A percentile compares a stretch with the other conserved stretches of the same genome.
Conservation (phyloP, 1,140 invertebrate genomes). For the Habropoda laboriosa region DNA sequence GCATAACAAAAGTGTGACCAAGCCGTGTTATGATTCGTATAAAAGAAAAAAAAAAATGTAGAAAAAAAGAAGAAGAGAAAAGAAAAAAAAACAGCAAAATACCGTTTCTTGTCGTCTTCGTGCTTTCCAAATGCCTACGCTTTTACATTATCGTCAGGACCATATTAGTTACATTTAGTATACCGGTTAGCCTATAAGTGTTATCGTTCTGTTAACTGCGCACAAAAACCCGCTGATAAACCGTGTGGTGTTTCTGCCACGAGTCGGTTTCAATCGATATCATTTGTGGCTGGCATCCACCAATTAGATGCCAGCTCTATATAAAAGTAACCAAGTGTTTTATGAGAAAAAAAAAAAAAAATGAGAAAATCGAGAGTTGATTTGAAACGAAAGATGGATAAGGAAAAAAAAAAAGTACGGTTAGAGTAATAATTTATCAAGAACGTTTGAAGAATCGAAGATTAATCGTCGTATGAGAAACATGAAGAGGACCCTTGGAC, state of each 20-base stretch:
- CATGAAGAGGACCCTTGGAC: slow-evolving; percentile 47
- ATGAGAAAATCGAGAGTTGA: neutral
- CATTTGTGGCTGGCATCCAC: slow-evolving; percentile 1
- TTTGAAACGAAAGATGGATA: slow-evolving; percentile 4
- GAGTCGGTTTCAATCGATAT: slow-evolving; percentile 18
- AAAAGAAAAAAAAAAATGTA: slow-evolving; percentile 4
- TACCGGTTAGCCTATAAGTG: slow-evolving; percentile 58
- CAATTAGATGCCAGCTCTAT: neutral
- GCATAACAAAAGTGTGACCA: slow-evolving; percentile 39
- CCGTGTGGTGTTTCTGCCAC: slow-evolving; percentile 4
- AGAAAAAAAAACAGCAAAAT: neutral
- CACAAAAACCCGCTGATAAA: slow-evolving; percentile 24
- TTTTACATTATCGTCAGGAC: slow-evolving; percentile 64
- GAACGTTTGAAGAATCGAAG: slow-evolving; percentile 43
- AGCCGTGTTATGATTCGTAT: slow-evolving; percentile 10
- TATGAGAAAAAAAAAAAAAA: slow-evolving; percentile 18
- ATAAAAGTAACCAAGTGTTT: slow-evolving; percentile 42
- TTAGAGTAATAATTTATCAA: slow-evolving; percentile 39
- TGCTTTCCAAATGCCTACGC: slow-evolving; percentile 68
- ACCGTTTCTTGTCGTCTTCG: slow-evolving; percentile 61
- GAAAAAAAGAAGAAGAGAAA: neutral
- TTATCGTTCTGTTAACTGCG: slow-evolving; percentile 42
- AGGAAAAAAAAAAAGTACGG: slow-evolving; percentile 41
- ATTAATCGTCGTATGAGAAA: slow-evolving; percentile 34
- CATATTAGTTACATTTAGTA: slow-evolving; percentile 47